These are phyloP conservation scores for Hippoglossus stenolepis DNA, from an alignment of 2,113 vertebrate species.

Conservation along the genomic window DNA sequence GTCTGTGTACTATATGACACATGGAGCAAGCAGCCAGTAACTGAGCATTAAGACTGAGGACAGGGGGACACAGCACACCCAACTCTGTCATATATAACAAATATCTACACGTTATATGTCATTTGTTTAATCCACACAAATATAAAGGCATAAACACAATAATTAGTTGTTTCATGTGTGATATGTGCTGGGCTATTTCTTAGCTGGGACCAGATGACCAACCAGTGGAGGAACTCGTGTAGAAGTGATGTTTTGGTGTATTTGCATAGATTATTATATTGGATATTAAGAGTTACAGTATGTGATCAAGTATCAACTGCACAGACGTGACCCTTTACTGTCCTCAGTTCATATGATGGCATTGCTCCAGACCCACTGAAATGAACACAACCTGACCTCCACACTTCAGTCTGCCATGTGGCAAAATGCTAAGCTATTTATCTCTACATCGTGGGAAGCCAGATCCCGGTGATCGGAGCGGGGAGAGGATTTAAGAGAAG, in stretches of 20 bases:
- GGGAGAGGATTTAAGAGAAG: constrained; percentile 1
- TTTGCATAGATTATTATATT: neutral
- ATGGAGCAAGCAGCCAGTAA: no score
- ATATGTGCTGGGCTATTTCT: no score
- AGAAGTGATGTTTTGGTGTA: neutral
- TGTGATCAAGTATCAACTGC: neutral
- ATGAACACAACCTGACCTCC: constrained; percentile 53
- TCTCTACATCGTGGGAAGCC: constrained; percentile 59
- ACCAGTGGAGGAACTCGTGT: neutral
- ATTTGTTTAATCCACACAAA: no score
- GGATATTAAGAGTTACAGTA: no score
- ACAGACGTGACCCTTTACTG: constrained; percentile 5
- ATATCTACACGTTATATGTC: no score
- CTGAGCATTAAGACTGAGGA: no score
- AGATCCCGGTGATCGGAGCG: constrained; percentile 20
- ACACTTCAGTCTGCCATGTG: constrained; percentile 43
- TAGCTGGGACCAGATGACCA: no score
- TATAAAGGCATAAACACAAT: no score
- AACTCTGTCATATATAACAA: no score
- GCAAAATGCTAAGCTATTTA: constrained; percentile 60
- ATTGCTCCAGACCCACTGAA: neutral
- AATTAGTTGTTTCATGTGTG: no score
- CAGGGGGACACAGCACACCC: neutral
- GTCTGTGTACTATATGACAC: no score
- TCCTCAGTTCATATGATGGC: neutral